phyloP scores from a whole-genome alignment of 2,888 invertebrate genomes.

The Gymnocheta viridis region DNA sequence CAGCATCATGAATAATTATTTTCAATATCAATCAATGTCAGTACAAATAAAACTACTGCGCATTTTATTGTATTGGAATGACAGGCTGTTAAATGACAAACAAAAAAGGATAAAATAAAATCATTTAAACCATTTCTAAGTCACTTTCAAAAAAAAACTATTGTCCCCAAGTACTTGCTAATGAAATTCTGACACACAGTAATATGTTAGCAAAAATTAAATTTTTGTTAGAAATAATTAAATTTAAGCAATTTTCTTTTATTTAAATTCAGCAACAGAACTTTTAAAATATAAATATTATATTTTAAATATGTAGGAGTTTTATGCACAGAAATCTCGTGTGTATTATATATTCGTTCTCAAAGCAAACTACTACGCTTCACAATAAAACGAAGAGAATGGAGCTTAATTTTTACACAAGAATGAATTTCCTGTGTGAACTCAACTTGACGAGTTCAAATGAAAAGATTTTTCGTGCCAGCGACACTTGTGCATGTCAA shows the following conservation, averaged over 20 bases:
- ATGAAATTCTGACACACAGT: neutral
- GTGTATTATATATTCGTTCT: neutral
- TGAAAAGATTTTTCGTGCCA: neutral
- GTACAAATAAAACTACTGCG: neutral
- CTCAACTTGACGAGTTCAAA: neutral
- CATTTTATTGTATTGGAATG: neutral
- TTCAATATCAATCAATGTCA: constrained; percentile 50
- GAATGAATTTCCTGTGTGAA: neutral
- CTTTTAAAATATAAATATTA: neutral
- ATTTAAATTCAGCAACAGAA: too few species aligned
- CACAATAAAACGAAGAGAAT: neutral
- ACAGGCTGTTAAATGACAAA: neutral
- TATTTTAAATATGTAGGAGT: neutral
- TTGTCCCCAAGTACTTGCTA: neutral
- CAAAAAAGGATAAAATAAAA: neutral
- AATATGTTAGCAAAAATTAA: neutral
- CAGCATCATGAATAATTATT: constrained; percentile 41
- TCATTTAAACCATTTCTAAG: neutral
- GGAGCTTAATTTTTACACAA: constrained; percentile 10
- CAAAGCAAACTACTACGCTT: neutral
- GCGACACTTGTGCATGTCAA: constrained; percentile 23
- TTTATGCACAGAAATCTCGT: neutral
- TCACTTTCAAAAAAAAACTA: neutral
- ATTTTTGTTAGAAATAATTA: neutral
- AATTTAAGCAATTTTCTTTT: too few species aligned